Conservation (phyloP, 2,888 invertebrate genomes). For the Tachina grossa region DNA sequence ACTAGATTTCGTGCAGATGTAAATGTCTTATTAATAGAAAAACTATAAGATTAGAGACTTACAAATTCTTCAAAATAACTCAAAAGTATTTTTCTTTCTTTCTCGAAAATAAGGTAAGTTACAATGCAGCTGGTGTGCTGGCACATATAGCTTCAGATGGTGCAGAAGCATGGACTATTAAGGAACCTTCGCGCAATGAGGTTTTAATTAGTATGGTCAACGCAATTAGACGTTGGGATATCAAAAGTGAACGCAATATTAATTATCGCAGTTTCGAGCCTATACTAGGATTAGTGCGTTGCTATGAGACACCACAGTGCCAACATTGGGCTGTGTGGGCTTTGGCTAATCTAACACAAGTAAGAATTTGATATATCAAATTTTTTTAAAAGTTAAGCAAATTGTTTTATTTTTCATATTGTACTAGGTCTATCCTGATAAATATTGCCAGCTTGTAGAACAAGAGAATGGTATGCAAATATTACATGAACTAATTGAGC, state of each 20-base stretch:
- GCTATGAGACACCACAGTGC: constrained; percentile 94
- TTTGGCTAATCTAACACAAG: constrained; percentile 94
- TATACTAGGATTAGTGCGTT: constrained; percentile 91
- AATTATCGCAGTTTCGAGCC: constrained; percentile 98
- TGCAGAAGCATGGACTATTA: constrained; percentile 90
- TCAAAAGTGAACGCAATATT: constrained; percentile 94
- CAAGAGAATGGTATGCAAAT: constrained; percentile 92
- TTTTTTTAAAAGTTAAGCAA: neutral
- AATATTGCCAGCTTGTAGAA: constrained; percentile 94
- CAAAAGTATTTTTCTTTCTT: neutral
- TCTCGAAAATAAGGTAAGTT: constrained; percentile 87
- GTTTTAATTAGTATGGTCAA: constrained; percentile 90
- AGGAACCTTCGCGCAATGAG: constrained; percentile 87
- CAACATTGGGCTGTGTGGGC: constrained; percentile 99
- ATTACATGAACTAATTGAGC: constrained; percentile 86
- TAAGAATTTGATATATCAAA: constrained; percentile 67
- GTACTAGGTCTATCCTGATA: constrained; percentile 87
- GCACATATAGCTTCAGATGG: constrained; percentile 98
- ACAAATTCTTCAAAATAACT: neutral
- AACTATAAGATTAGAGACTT: neutral
- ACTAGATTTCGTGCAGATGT: too few relatives aligned
- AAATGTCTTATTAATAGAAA: neutral
- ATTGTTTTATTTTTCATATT: neutral
- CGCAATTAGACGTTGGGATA: constrained; percentile 95
- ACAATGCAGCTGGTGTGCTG: constrained; percentile 97